These are phyloP conservation scores for Dryadula phaetusa DNA, from an alignment of 2,888 invertebrate genomes.

Conservation along the genomic window DNA sequence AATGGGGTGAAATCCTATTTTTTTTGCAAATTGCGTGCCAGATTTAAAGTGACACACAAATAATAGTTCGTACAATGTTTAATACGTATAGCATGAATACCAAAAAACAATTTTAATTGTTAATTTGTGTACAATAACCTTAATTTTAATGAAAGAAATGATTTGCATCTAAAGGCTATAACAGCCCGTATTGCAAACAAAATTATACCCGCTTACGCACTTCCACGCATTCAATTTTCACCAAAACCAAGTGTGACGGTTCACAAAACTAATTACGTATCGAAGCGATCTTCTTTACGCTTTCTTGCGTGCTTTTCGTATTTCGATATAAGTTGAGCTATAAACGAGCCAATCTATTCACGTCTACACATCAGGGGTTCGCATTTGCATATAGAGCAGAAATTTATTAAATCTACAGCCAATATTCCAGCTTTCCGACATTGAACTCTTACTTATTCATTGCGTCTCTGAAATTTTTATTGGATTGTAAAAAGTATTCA, in stretches of 20 bases:
- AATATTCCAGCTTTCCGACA: conserved; percentile 81
- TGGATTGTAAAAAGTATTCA: conserved; percentile 62
- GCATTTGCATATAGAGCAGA: conserved; percentile 85
- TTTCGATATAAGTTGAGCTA: conserved; percentile 85
- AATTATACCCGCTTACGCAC: conserved; percentile 57
- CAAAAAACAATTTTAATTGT: background rate
- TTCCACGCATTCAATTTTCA: conserved; percentile 63
- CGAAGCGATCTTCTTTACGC: conserved; percentile 80
- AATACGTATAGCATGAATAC: too few relatives aligned
- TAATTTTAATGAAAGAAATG: background rate
- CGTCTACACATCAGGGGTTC: conserved; percentile 84
- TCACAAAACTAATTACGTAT: conserved; percentile 83
- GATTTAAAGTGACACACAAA: background rate
- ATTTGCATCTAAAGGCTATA: conserved; percentile 18
- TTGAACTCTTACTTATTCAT: conserved; percentile 78
- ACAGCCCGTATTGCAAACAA: background rate
- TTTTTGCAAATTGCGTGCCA: background rate
- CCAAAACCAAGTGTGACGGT: conserved; percentile 62
- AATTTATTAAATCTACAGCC: conserved; percentile 85
- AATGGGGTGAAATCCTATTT: conserved; percentile 22
- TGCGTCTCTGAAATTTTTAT: conserved; percentile 73
- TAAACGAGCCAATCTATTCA: conserved; percentile 85
- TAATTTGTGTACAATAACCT: background rate
- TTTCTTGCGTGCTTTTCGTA: conserved; percentile 84
- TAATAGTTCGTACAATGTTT: background rate